These are phyloP conservation scores for Calephelis perditalis DNA, from an alignment of 2,888 invertebrate species.

Conservation along the genomic window DNA sequence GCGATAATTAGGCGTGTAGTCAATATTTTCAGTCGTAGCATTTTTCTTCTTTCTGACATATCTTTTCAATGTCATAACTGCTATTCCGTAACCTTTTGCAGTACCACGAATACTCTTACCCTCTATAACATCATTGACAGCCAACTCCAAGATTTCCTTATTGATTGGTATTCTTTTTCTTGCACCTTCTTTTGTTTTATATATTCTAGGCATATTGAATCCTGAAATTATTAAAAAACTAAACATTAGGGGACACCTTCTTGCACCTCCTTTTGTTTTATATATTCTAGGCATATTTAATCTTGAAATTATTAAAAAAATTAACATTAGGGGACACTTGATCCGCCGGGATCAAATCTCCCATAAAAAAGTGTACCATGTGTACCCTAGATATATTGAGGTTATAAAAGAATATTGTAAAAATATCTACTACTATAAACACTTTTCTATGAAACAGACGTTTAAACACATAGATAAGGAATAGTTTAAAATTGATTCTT, in stretches of 20 bases:
- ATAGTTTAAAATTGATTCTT: no score
- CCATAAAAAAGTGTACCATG: slow-evolving; percentile 23
- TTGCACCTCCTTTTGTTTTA: slow-evolving; percentile 24
- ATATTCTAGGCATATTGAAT: slow-evolving; percentile 22
- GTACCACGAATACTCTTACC: slow-evolving; percentile 23
- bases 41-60: slow-evolving; percentile 15
- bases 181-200: slow-evolving; percentile 25
- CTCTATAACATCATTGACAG: slow-evolving; percentile 20
- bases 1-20: slow-evolving; percentile 13
- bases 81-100: slow-evolving; percentile 20
- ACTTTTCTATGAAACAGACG: no score
- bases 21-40: slow-evolving; percentile 5
- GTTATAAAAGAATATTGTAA: no score
- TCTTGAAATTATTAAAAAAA: slow-evolving; percentile 19
- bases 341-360: slow-evolving; percentile 26
- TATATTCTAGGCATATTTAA: slow-evolving; percentile 23
- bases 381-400: slow-evolving; percentile 22
- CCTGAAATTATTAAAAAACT: slow-evolving; percentile 19
- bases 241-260: slow-evolving; percentile 22
- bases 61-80: slow-evolving; percentile 14
- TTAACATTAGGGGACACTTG: slow-evolving; percentile 22
- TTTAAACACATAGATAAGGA: no score
- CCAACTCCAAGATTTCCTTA: slow-evolving; percentile 17
- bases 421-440: no score
- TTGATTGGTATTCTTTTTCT: slow-evolving; percentile 24